Base-by-base conservation (phyloP, 2,888 invertebrate species). In the Scaptomyza parva region DNA sequence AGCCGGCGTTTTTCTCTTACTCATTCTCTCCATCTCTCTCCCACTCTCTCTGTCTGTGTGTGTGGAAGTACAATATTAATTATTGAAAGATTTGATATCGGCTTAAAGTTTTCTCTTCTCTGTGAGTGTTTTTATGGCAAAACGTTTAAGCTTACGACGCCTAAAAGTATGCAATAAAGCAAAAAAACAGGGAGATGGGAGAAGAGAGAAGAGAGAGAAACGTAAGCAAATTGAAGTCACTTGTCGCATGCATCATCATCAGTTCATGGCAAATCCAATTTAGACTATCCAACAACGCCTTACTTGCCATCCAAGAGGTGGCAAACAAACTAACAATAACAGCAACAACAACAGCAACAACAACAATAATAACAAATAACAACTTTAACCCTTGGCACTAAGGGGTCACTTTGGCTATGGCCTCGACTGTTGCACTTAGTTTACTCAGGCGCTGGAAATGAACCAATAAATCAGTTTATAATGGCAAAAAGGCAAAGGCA, bases 401-500 rank as follows among this genome's bases (percentile, higher is more conserved):
- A 8, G 57, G 26, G 65, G 57, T 72, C 65, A 64, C 72, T 69
- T 72, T 65, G 50, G 39, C 39, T 24, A 24, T 24, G 30, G 35
- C 35, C 33, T 51, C 30, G 69, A 41, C 70, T 57, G 70, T 54
- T 87, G 87, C 82, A 87, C 74, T 84, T 55, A 63, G 47, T 54
- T 50, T 30, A 62, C 43, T 64, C 61, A 33, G 58, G 58, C 60
- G 58, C 64, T 88, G 87, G 81, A 82, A 82, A 88, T 88, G 88
- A 82, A 88, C 88, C 88, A 86, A 82, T 82, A 82, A 82, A 82
- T 82, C 82, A 88, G 88, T 80, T 82, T 86, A 88, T 84, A 80
- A 86, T 88, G 69, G 72, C 67, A 83, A 79, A 85, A 69, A 64
- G 60, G 61, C 64, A 85, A 69, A 64, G 60, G 61, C 64, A 67